Base-by-base conservation (phyloP, 2,888 invertebrate species). In the Dysmachus trigonus region DNA sequence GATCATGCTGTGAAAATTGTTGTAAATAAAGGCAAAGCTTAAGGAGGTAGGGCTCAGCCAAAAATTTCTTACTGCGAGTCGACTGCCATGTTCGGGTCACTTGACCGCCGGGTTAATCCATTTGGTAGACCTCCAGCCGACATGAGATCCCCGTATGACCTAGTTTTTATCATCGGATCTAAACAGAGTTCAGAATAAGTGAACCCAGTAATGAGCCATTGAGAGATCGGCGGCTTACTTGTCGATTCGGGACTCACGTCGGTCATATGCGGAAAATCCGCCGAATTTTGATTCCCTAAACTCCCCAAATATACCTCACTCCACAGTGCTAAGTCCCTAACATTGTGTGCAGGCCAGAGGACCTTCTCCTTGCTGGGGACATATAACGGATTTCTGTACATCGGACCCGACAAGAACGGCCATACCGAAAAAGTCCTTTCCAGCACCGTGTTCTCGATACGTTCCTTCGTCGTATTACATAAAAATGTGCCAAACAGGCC, bases 401-500 rank as follows among this genome's bases (percentile, higher is more conserved):
- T 95, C 47, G 95, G 94, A 86, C 95, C 94, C 87, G 95, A 94
- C 88, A 98, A 93, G 91, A 98, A 95, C 86, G 95, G 95, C 98
- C 98, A 99, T 85, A 98, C 96, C 22, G 97, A 96, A 91, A 96
- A 96, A 4, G 96, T 95, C 88, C 94, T 93, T 87, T 95, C 95
- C 82, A 93, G 92, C 87, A 95, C 94, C 85, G 95, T 94, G 88
- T 94, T 92, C 86, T 94, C 94, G 81, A 92, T 91, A 53, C 97
- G 94, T 92, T 97, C 97, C 89, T 95, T 95, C 83, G 94, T 93
- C 62, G 95, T 94, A 94, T 99, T 98, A 93, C 97, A 98, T 88
- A 99, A 94, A 94, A 99, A 99, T 89, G 98, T 98, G 89, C 99
- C 99, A 93, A 98, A 99, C 91, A 99, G 94, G 92, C 98, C 97